phyloP scores from a whole-genome alignment of 2,113 vertebrate species.

The Seriola aureovittata region DNA sequence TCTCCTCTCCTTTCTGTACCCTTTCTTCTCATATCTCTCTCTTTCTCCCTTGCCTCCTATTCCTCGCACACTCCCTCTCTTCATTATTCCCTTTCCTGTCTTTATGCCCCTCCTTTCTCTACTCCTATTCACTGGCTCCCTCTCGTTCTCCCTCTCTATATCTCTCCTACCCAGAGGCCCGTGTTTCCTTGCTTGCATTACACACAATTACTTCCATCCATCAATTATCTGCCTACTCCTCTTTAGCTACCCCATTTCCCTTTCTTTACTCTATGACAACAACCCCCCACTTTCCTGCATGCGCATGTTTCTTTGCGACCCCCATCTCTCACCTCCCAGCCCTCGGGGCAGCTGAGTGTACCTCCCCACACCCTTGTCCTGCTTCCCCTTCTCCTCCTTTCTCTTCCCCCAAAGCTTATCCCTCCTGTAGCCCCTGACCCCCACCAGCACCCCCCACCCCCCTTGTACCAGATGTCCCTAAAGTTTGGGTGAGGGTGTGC shows the following conservation, averaged over 20 bases:
- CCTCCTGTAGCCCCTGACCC: constrained; percentile 24
- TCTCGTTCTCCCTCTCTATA: constrained; percentile 27
- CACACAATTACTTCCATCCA: constrained; percentile 83
- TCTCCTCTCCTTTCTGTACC: constrained; percentile 22
- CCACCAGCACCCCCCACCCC: neutral
- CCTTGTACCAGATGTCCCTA: constrained; percentile 81
- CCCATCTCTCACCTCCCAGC: constrained; percentile 47
- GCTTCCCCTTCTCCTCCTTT: constrained; percentile 16
- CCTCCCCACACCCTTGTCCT: constrained; percentile 46
- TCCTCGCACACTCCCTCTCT: constrained; percentile 39
- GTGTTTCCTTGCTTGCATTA: constrained; percentile 80
- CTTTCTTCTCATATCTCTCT: constrained; percentile 17
- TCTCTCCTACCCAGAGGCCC: constrained; percentile 69
- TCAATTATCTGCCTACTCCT: constrained; percentile 80
- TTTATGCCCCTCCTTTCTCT: constrained; percentile 12
- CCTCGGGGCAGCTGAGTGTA: constrained; percentile 64
- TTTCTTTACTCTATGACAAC: constrained; percentile 65
- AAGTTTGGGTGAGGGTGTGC: constrained; percentile 67
- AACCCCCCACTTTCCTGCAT: constrained; percentile 54
- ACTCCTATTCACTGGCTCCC: constrained; percentile 33
- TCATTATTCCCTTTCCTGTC: constrained; percentile 52
- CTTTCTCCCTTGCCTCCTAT: constrained; percentile 33
- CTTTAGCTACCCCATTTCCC: constrained; percentile 67
- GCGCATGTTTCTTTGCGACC: constrained; percentile 64
- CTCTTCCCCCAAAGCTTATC: constrained; percentile 27